Evolutionary conservation across 2,113 vertebrate genomes (phyloP), one percentile per base, ranked within the genome.

Genomic region (Lepidothrix coronata): DNA sequence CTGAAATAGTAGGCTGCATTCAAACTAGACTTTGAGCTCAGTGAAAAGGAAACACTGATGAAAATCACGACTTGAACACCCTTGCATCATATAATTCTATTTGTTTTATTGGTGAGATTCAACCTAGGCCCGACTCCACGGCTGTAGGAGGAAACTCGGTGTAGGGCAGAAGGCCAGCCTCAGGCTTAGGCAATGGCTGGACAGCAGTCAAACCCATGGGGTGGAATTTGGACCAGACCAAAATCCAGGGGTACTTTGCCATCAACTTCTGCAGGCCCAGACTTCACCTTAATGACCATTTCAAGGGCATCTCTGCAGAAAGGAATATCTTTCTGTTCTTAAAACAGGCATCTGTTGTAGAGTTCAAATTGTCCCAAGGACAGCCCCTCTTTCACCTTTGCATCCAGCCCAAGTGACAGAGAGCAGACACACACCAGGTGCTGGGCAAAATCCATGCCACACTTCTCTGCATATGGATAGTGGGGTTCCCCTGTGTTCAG

Each of bases 1-100:
- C 96, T 84, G 93, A 98, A 98, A 97, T 96, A 97, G 96, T 90
- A 95, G 59, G 48, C 61, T 96, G 87, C 93, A 37, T 96, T 98
- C 95, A 97, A 95, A 96, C 92, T 62, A 96, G 91, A 94, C 85
- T 93, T 91, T 89, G 55, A 72, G 85, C 88, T 97, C 93, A 81
- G 87, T 89, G 94, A 74, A 97, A 93, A 96, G 94, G 95, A 97
- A 97, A 95, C 0, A 9, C 86, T 96, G 96, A 95, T 94, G 94
- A 96, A 96, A 96, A 96, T 94, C 96, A 97, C 41, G 83, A 97
- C 93, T 95, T 88, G 82, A 85, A 84, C 62, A 75, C 83, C 63
- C 93, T 95, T 87, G 88, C 58, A 85, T 93, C 89, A 95, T 92
- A 72, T 91, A 91, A 88, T 93, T 94, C 90, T 91, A 55, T 94